These are phyloP conservation scores for Hippocampus zosterae DNA, from an alignment of 2,113 vertebrate species.

Conservation along the genomic window DNA sequence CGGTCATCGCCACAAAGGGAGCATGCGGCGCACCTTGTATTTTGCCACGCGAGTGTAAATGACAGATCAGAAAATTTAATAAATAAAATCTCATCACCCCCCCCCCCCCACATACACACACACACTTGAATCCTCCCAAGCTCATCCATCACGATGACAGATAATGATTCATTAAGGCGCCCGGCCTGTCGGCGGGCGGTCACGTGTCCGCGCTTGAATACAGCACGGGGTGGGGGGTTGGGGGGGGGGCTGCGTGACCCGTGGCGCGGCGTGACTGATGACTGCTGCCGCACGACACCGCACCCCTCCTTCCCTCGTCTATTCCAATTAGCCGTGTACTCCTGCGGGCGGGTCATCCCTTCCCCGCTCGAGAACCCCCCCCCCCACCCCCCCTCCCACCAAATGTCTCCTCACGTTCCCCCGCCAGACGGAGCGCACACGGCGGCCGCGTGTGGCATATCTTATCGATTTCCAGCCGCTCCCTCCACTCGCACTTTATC, in stretches of 20 bases:
- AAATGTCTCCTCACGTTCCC: slow-evolving; percentile 35
- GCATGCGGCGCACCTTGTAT: neutral
- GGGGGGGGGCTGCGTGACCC: slow-evolving; percentile 22
- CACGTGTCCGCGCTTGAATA: slow-evolving; percentile 23
- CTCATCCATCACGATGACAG: slow-evolving; percentile 39
- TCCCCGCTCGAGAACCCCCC: slow-evolving; percentile 15
- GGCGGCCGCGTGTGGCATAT: slow-evolving; percentile 30
- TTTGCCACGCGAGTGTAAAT: neutral
- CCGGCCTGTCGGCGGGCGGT: slow-evolving; percentile 13
- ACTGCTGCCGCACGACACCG: slow-evolving; percentile 36
- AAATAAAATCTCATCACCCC: no score
- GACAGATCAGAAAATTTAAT: slow-evolving; percentile 44
- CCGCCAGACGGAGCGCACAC: slow-evolving; percentile 33
- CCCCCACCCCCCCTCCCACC: no score
- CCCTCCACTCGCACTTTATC: slow-evolving; percentile 27
- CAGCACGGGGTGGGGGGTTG: slow-evolving; percentile 4
- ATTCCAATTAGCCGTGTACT: slow-evolving; percentile 62
- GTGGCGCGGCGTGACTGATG: slow-evolving; percentile 53
- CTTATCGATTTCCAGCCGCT: slow-evolving; percentile 36
- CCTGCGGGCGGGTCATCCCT: slow-evolving; percentile 48
- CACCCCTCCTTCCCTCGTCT: slow-evolving; percentile 36
- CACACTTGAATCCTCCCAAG: slow-evolving; percentile 12
- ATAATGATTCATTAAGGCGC: slow-evolving; percentile 44
- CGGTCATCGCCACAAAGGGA: neutral
- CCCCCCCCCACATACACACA: neutral